Evolutionary conservation across 2,888 invertebrate genomes (phyloP).

Genomic region (Hydropsyche betteni): DNA sequence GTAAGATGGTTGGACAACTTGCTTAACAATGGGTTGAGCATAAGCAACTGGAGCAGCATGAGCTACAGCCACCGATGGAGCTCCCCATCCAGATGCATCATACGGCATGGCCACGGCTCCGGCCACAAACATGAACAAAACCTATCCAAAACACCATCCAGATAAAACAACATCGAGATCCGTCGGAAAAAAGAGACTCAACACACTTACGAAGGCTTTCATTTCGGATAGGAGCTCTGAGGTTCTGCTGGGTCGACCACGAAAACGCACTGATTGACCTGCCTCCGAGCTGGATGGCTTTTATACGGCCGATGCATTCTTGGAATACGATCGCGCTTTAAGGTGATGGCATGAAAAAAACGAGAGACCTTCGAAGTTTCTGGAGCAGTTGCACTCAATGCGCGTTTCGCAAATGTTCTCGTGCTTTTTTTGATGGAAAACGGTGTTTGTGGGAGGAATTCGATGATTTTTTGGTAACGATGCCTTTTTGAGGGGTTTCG

Average conservation of each 20-base stretch:
- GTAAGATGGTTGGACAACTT: slow-evolving; percentile 40
- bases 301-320: slow-evolving; percentile 40
- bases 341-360: slow-evolving; percentile 32
- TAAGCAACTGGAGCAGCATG: slow-evolving; percentile 50
- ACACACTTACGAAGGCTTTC: slow-evolving; percentile 46
- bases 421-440: not conserved
- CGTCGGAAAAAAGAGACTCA: not conserved
- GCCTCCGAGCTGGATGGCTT: slow-evolving; percentile 31
- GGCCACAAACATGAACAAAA: slow-evolving; percentile 59
- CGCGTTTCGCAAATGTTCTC: slow-evolving; percentile 13
- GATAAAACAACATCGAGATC: not conserved
- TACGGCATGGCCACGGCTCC: slow-evolving; percentile 60
- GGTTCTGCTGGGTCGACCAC: slow-evolving; percentile 31
- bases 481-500: not conserved
- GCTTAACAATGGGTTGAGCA: slow-evolving; percentile 49
- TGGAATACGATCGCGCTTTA: slow-evolving; percentile 28
- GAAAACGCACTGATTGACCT: slow-evolving; percentile 41
- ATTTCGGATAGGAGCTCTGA: slow-evolving; percentile 33
- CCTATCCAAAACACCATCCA: slow-evolving; percentile 54
- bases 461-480: not conserved
- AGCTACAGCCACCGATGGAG: slow-evolving; percentile 57
- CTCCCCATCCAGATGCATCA: slow-evolving; percentile 52
- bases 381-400: slow-evolving; percentile 36
- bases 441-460: not conserved
- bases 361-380: slow-evolving; percentile 32